Base-by-base conservation (phyloP, 2,797 vertebrate genomes). In the Petrocephalus sullivani region DNA sequence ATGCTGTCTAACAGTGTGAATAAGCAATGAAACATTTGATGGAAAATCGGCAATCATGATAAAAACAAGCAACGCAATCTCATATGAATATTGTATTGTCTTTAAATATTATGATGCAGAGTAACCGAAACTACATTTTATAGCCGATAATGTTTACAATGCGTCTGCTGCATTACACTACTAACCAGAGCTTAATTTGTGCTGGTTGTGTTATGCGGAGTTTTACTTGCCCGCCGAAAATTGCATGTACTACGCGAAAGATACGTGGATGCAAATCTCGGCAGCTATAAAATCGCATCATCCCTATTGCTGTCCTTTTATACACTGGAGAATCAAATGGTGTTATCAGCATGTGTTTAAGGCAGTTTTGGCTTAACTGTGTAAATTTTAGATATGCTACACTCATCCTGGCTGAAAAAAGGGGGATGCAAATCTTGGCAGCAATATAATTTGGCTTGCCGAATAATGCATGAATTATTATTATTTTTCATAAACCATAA, bases 1-100 rank as follows among this genome's bases (percentile, higher is more conserved):
- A 93, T 91, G 92, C 90, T 89, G 92, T 91, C 91, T 93, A 91
- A 94, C 92, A 89, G 92, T 91, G 88, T 87, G 89, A 92, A 91
- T 88, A 90, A 92, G 87, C 60, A 86, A 90, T 89, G 87, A 87
- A 83, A 92, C 92, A 92, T 93, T 89, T 87, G 92, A 89, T 89
- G 91, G 71, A 90, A 92, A 92, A 93, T 92, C 89, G 91, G 88
- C 90, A 93, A 94, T 89, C 89, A 88, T 91, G 90, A 94, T 93
- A 92, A 93, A 87, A 81, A 93, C 84, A 84, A 92, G 93, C 91
- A 93, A 91, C 90, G 91, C 89, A 90, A n/a, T 87, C 28, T 91
- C 89, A 88, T 61, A 89, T 67, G 87, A 89, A 88, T 91, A 91
- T 9, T 10, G 49, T n/a, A 12, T 21, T 54, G 46, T 83, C 6